Conservation (phyloP, 2,888 invertebrate genomes). For the Cataglyphis altisquamis region DNA sequence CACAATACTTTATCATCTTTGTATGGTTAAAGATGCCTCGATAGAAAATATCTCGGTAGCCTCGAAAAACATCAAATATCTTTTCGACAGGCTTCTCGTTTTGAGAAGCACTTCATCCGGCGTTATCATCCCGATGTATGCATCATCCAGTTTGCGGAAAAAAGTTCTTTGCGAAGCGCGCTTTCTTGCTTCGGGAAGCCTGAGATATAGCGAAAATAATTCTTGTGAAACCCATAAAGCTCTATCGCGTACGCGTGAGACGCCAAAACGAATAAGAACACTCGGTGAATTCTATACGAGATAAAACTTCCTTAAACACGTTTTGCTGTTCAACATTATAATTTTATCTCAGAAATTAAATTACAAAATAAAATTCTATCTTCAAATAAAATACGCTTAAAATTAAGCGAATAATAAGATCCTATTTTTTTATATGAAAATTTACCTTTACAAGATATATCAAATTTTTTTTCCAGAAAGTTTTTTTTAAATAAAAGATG, state of each 20-base stretch:
- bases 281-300: constrained; percentile 25
- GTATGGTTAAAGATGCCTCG: constrained; percentile 7
- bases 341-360: not conserved
- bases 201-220: constrained; percentile 67
- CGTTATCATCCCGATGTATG: constrained; percentile 65
- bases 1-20: constrained; percentile 36
- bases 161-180: constrained; percentile 62
- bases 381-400: not conserved
- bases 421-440: not conserved
- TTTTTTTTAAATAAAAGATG: not conserved
- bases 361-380: not conserved
- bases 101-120: constrained; percentile 61
- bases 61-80: constrained; percentile 74
- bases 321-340: not conserved
- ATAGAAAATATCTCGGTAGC: constrained; percentile 34
- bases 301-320: not conserved
- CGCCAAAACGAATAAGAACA: constrained; percentile 49
- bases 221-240: constrained; percentile 65
- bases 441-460: not conserved
- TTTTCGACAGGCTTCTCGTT: constrained; percentile 58
- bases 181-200: constrained; percentile 11
- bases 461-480: not conserved
- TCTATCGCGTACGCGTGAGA: not conserved
- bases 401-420: not conserved
- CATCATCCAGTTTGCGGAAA: constrained; percentile 62